Evolutionary conservation across 2,797 vertebrate genomes (phyloP), one percentile per base, ranked within the genome.

Genomic region (Gymnocypris eckloni): DNA sequence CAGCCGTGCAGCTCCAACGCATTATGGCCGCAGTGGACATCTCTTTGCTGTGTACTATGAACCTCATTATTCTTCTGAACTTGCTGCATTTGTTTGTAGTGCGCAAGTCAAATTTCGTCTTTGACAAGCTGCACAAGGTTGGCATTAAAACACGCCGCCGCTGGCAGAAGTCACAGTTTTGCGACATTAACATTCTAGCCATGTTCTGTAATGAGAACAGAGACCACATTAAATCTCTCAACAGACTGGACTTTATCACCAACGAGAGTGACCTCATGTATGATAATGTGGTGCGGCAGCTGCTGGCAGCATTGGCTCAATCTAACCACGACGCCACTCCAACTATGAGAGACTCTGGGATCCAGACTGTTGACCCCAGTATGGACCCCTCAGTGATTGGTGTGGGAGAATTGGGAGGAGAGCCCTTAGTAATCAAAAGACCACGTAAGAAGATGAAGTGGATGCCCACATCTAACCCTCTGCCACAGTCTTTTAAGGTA

Each of bases 171-270:
- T 99, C 98, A 0, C 98, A 97, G 94, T 99, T 99, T 94, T 99
- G 98, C 4, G 98, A 99, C 91, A 99, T 99, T 90, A 99, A 99
- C 94, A 99, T 99, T 93, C 93, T 99, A 91, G 98, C 98, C 77
- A 97, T 99, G 98, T 99, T 99, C 93, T 99, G 98, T 92, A 97
- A 99, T 15, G 98, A 99, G 94, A 99, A 99, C 92, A 95, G 98
- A 18, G 98, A 99, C 94, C 98, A 99, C 93, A 99, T 99, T 93
- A 99, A 99, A 93, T 99, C 98, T 0, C 93, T 99, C 85, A 99
- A 99, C 93, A 95, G 98, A 20, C 94, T 99, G 92, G 98, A 99
- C 94, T 99, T 99, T 87, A 99, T 99, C 90, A 99, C 98, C 73
- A 99, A 99, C 1, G 98, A 99, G 92, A 99, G 98, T 0, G 98